phyloP scores from a whole-genome alignment of 1,140 invertebrate genomes.

The Bicyclus anynana region DNA sequence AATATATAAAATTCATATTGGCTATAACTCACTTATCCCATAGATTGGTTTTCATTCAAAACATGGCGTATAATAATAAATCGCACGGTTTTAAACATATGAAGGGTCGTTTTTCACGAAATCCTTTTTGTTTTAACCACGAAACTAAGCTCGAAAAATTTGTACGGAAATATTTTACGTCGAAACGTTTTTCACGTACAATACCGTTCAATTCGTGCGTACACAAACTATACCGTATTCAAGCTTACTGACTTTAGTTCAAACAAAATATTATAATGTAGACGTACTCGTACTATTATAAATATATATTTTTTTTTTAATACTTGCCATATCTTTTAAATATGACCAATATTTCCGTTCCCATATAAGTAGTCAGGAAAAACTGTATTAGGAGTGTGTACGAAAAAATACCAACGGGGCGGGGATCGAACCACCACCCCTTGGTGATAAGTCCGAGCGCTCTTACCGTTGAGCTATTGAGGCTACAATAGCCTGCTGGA shows the following conservation, averaged over 20 bases:
- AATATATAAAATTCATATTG: background rate
- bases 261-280: too few species aligned
- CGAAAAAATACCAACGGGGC: too few species aligned
- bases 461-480: too few species aligned
- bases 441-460: too few species aligned
- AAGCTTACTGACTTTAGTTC: background rate
- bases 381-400: too few species aligned
- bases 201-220: background rate
- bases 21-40: background rate
- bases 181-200: conserved; percentile 17
- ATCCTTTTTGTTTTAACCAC: conserved; percentile 37
- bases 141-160: conserved; percentile 37
- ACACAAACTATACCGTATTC: background rate
- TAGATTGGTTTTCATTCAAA: background rate
- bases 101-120: conserved; percentile 41
- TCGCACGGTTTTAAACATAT: conserved; percentile 39
- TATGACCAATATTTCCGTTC: too few species aligned
- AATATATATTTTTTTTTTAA: too few species aligned
- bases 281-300: too few species aligned
- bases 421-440: too few species aligned
- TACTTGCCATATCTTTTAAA: too few species aligned
- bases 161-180: conserved; percentile 20
- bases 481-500: too few species aligned
- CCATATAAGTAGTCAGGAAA: too few species aligned
- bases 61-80: conserved; percentile 33